Evolutionary conservation across 2,113 vertebrate genomes (phyloP), one percentile per base, ranked within the genome.

Genomic region (Nansenia antarctica): DNA sequence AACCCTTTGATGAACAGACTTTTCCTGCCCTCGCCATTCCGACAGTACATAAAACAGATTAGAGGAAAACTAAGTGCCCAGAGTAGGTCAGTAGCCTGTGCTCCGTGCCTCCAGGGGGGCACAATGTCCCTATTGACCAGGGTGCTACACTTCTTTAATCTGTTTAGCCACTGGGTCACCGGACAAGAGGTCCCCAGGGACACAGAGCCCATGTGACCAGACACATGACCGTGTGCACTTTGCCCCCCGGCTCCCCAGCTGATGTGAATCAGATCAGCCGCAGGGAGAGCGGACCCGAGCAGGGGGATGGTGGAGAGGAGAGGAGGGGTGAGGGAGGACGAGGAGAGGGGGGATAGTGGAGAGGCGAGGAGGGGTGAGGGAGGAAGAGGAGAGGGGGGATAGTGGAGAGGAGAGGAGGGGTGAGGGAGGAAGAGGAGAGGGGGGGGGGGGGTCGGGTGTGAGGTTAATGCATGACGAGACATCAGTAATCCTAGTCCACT

Each of bases 401-500:
- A 52, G 14, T 1, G 47, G n/a, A 18, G 7, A 18, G 2, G 18
- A 52, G n/a, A 52, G 47, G n/a, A 18, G 7, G 47, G n/a, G n/a
- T 4, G 47, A 52, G 15, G 9, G 53, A 24, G 52, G 14, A 12
- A 30, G 26, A 3, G 53, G 27, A 14, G 3, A 14, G 15, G 37
- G 2, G 37, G 2, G 37, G 0, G 37, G 15, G 37, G 2, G 37
- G 15, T 2, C 0, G 37, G 15, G 37, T 1, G 37, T 12, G 12
- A 18, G 27, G 22, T 86, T 85, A 85, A 89, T 80, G 86, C 85
- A 78, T 70, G 82, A 87, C 76, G 79, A 81, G 80, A 84, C 77
- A 73, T 76, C 82, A 78, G 74, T 83, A 83, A 82, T 86, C 85
- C 82, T 78, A 72, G 62, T 85, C 81, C 84, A 90, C 88, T 90